A percentile compares a stretch with the other conserved stretches of the same genome.
phyloP scores from a whole-genome alignment of 2,888 invertebrate species.

The Lumbricus terrestris region DNA sequence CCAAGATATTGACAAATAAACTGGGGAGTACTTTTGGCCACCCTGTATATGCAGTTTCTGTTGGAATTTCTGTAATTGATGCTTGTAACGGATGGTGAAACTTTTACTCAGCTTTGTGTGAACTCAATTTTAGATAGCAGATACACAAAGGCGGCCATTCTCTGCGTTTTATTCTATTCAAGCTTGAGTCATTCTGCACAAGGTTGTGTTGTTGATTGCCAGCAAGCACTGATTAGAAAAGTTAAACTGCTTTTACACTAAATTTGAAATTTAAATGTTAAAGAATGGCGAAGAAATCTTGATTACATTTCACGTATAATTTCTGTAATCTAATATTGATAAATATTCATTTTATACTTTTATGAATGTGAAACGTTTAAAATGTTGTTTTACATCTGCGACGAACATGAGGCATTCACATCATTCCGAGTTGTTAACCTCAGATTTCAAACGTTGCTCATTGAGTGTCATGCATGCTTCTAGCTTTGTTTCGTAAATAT shows the following conservation, averaged over 20 bases:
- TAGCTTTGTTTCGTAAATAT: neutral
- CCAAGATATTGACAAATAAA: no score
- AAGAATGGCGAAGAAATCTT: no score
- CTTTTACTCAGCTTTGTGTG: neutral
- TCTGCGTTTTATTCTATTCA: neutral
- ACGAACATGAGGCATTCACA: neutral
- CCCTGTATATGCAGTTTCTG: neutral
- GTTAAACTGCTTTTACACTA: neutral
- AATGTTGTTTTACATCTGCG: neutral
- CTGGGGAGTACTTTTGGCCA: no score
- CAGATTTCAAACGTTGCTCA: neutral
- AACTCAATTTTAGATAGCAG: neutral
- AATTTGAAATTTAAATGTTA: neutral
- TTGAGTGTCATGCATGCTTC: neutral
- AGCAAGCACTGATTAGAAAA: neutral
- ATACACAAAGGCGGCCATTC: neutral
- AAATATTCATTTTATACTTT: neutral
- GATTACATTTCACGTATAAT: no score
- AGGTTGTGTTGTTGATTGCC: neutral
- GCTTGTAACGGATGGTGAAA: neutral
- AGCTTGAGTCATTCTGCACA: neutral
- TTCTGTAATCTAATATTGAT: neutral
- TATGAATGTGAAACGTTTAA: no score
- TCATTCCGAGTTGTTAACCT: neutral
- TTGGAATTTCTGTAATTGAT: neutral